Conservation (phyloP, 2,888 invertebrate genomes). For the Xestia c-nigrum region DNA sequence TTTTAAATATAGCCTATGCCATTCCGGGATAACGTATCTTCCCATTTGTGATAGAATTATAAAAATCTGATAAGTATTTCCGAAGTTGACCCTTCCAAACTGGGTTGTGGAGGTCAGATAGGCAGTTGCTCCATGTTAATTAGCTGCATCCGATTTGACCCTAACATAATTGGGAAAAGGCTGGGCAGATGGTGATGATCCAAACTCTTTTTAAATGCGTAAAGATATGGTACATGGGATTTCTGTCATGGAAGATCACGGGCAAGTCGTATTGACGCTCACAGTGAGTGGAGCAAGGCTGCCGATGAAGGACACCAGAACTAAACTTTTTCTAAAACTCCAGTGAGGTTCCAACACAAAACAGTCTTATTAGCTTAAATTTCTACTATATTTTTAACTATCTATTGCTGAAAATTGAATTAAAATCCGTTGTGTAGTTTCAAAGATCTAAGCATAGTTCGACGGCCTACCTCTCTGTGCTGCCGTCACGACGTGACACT, state of each 20-base stretch:
- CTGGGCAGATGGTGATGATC: too few relatives aligned
- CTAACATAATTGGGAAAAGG: too few relatives aligned
- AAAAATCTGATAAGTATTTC: not conserved
- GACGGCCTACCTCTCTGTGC: too few relatives aligned
- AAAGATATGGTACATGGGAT: not conserved
- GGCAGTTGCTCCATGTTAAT: too few relatives aligned
- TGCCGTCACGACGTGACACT: too few relatives aligned
- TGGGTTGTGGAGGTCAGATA: too few relatives aligned
- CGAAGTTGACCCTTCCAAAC: too few relatives aligned
- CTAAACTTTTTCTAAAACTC: not conserved
- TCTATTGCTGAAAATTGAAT: too few relatives aligned
- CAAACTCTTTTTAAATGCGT: not conserved
- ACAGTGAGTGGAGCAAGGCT: not conserved
- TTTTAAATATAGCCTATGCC: not conserved
- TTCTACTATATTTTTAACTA: not conserved
- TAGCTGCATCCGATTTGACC: too few relatives aligned
- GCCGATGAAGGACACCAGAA: not conserved
- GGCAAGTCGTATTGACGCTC: not conserved
- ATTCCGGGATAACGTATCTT: not conserved
- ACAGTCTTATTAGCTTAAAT: not conserved
- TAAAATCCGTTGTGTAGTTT: too few relatives aligned
- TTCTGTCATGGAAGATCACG: not conserved
- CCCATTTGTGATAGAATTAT: not conserved
- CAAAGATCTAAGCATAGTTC: too few relatives aligned
- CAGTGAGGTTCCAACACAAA: not conserved